Base-by-base conservation (phyloP, 2,797 vertebrate species). In the Anabacerthia variegaticeps region DNA sequence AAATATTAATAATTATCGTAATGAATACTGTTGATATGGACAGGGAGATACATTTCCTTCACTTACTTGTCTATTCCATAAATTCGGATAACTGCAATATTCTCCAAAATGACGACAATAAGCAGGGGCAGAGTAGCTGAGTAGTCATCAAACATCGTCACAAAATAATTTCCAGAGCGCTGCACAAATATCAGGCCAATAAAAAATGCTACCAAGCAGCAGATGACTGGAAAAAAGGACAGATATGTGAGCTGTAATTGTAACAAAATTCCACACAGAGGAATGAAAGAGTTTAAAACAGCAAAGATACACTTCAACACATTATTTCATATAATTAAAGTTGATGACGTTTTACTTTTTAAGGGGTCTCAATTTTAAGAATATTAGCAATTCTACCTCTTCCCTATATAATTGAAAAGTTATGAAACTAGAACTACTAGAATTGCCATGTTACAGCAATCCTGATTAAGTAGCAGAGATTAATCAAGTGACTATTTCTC, bases 91-190 rank as follows among this genome's bases (percentile, higher is more conserved):
- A 99, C 97, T 2, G 99, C 98, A 94, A 99, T 93, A 63, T 99
- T 99, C 97, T 99, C 99, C 98, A 99, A 98, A 78, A 99, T 97
- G 54, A 99, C 99, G 54, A 99, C 98, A 28, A 99, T 98, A 74
- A 99, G 98, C 89, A 99, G 97, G 23, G 99, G 99, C 92, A 99
- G 80, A 12, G 99, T 99, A 52, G 99, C 99, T 32, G 99, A 99
- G 96, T 99, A 99, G 96, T 99, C 99, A 92, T 99, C 99, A 90
- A 99, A 99, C 99, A 99, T 99, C 0, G 98, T 98, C 96, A 99
- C 99, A 69, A 98, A 99, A 97, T 99, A 99, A 98, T 99, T 99
- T 97, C 99, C 99, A 87, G 99, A 99, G 76, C 98, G 98, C 91
- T 99, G 99, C 54, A 99, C 99, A 87, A 99, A 99, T 73, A 99